Evolutionary conservation across 1,140 invertebrate species (phyloP).

Genomic region (Aphelenchoides fujianensis): DNA sequence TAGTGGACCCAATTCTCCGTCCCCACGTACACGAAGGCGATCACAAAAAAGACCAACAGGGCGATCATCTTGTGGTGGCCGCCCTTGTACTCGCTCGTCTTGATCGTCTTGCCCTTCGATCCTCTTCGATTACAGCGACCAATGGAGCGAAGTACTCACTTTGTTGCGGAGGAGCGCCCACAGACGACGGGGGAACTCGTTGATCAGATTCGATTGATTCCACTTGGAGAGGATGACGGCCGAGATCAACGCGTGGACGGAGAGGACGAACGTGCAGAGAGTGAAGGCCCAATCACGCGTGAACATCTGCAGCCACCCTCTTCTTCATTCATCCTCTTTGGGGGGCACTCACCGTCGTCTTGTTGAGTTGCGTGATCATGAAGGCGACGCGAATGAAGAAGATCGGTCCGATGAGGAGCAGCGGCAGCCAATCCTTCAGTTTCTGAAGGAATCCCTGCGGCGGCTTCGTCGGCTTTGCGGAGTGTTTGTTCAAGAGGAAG

Average conservation of each 20-base stretch:
- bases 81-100: background rate
- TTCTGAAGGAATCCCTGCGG: background rate
- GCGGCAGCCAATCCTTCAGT: background rate
- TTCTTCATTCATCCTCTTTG: too few species aligned
- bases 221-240: background rate
- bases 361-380: background rate
- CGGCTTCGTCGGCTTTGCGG: background rate
- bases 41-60: background rate
- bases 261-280: background rate
- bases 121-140: background rate
- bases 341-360: background rate
- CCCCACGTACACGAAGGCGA: background rate
- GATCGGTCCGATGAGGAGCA: background rate
- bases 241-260: background rate
- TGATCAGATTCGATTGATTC: background rate
- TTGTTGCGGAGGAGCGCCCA: background rate
- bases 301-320: background rate
- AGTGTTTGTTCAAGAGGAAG: background rate
- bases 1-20: background rate
- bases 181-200: background rate
- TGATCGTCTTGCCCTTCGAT: background rate
- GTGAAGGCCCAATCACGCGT: background rate
- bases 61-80: background rate
- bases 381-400: background rate
- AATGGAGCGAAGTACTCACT: background rate